A percentile compares a stretch with the other conserved stretches of the same genome.
These are phyloP conservation scores for Montipora cactus DNA, from an alignment of 64 coral and sea anemone genomes.

Conservation along the genomic window DNA sequence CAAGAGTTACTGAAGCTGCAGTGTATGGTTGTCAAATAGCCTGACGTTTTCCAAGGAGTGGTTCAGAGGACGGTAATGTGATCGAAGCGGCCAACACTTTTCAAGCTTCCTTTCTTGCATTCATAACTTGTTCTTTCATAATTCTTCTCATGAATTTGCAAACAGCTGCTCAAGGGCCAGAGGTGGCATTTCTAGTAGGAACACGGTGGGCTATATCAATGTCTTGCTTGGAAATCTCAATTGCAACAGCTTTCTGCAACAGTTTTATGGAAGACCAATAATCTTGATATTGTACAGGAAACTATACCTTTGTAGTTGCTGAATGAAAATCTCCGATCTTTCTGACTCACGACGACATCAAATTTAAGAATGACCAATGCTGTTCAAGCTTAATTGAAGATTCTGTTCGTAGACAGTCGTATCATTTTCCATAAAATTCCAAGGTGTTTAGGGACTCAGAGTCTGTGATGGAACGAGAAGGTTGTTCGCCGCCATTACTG, in stretches of 20 bases:
- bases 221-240: background rate
- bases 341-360: background rate
- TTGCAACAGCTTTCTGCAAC: background rate
- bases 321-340: background rate
- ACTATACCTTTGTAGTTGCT: background rate
- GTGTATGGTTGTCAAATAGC: no score
- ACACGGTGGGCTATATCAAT: background rate
- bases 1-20: no score
- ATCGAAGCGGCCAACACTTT: background rate
- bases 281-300: background rate
- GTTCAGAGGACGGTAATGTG: no score
- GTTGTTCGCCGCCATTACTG: background rate
- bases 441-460: background rate
- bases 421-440: background rate
- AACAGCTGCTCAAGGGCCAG: background rate
- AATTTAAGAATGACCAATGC: background rate
- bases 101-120: background rate
- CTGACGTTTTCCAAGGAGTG: no score
- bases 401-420: background rate
- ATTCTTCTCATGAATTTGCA: background rate
- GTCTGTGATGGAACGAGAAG: background rate
- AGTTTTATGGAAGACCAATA: background rate
- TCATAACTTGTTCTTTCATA: background rate
- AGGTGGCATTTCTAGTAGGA: background rate
- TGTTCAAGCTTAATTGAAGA: background rate